Conservation (phyloP, 2,888 invertebrate species). For the Tipula helvola region DNA sequence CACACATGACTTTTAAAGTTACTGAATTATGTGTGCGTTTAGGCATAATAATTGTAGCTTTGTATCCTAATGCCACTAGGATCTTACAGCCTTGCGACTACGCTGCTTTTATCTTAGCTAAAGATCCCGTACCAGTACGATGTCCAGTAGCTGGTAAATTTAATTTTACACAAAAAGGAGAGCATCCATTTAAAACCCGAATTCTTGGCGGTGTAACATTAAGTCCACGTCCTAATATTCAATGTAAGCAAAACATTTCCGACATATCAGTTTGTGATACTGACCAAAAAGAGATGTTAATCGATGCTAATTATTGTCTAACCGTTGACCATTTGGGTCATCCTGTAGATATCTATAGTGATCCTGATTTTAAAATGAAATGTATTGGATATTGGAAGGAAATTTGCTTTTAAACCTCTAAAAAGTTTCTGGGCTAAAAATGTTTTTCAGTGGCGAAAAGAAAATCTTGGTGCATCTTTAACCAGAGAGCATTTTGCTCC, state of each 20-base stretch:
- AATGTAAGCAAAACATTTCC: slow-evolving; percentile 86
- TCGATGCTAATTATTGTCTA: slow-evolving; percentile 92
- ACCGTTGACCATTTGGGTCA: slow-evolving; percentile 92
- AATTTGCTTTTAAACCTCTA: too few relatives aligned
- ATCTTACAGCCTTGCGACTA: too few relatives aligned
- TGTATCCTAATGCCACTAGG: too few relatives aligned
- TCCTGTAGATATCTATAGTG: slow-evolving; percentile 88
- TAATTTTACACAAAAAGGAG: slow-evolving; percentile 84
- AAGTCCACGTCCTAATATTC: slow-evolving; percentile 82
- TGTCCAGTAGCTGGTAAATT: slow-evolving; percentile 97
- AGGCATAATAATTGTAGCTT: too few relatives aligned
- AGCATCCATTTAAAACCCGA: slow-evolving; percentile 78
- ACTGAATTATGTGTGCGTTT: too few relatives aligned
- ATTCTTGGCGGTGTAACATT: slow-evolving; percentile 92
- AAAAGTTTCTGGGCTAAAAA: too few relatives aligned
- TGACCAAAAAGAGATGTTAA: slow-evolving; percentile 85
- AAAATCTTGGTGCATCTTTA: too few relatives aligned
- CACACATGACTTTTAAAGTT: too few relatives aligned
- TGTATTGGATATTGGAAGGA: slow-evolving; percentile 98
- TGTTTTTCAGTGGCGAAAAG: too few relatives aligned
- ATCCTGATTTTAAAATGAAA: slow-evolving; percentile 91
- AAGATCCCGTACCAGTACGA: slow-evolving; percentile 78
- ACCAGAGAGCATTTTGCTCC: too few relatives aligned
- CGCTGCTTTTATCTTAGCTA: too few relatives aligned
- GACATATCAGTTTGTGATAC: slow-evolving; percentile 93